These are phyloP conservation scores for Leucania comma DNA, from an alignment of 2,888 invertebrate genomes.

Conservation along the genomic window DNA sequence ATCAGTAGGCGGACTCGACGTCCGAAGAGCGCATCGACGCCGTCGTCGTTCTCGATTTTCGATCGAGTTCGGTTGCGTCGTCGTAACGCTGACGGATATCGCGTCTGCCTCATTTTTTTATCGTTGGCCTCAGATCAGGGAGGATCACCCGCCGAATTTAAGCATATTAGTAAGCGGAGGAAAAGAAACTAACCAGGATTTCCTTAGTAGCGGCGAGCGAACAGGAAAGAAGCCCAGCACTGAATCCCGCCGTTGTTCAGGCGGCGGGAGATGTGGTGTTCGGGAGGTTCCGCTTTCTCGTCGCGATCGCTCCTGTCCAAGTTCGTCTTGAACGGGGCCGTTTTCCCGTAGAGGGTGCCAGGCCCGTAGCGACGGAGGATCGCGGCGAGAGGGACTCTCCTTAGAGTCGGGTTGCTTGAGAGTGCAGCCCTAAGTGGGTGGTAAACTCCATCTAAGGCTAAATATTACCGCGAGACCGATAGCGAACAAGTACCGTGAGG, in stretches of 20 bases:
- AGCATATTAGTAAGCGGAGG: conserved; percentile 93
- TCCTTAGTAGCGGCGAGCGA: conserved; percentile 80
- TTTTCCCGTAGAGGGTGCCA: conserved; percentile 82
- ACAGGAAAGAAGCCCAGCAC: conserved; percentile 91
- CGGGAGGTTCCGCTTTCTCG: conserved; percentile 82
- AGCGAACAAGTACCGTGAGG: conserved; percentile 93
- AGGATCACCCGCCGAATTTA: conserved; percentile 88
- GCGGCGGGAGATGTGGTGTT: conserved; percentile 90
- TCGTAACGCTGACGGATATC: conserved; percentile 40
- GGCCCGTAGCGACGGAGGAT: conserved; percentile 85
- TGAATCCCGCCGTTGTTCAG: conserved; percentile 84
- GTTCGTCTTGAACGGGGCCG: conserved; percentile 88
- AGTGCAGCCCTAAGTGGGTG: conserved; percentile 92
- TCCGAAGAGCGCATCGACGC: too few relatives aligned
- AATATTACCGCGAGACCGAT: conserved; percentile 92
- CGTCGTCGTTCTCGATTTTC: too few relatives aligned
- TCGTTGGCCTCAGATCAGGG: conserved; percentile 50
- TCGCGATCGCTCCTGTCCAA: conserved; percentile 78
- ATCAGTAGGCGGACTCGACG: conserved; percentile 21
- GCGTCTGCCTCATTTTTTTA: conserved; percentile 64
- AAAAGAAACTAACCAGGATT: conserved; percentile 91
- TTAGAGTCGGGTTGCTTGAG: conserved; percentile 91
- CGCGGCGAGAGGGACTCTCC: conserved; percentile 72
- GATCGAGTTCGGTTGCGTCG: conserved; percentile 3
- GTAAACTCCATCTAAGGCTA: conserved; percentile 91